phyloP scores from a whole-genome alignment of 1,140 invertebrate genomes.

The Cyphomyrmex costatus region DNA sequence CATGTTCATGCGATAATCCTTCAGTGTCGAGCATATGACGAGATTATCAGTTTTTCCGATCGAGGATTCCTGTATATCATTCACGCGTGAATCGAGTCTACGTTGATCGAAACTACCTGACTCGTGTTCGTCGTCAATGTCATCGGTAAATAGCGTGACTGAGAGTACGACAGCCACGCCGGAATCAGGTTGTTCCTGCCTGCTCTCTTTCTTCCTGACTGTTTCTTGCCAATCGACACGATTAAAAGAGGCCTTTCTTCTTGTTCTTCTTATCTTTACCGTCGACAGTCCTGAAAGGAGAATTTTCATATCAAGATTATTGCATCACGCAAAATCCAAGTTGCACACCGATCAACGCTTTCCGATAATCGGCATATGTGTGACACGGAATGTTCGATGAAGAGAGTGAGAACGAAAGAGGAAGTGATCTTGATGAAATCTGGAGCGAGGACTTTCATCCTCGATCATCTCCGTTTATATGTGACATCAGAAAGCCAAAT shows the following conservation, averaged over 20 bases:
- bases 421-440: conserved; percentile 2
- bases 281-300: conserved; percentile 87
- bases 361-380: neutral
- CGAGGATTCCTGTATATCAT: neutral
- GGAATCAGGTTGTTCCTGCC: neutral
- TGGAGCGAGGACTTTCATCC: neutral
- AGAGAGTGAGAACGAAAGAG: neutral
- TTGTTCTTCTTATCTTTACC: conserved; percentile 89
- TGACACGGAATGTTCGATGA: conserved; percentile 3
- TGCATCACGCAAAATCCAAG: neutral
- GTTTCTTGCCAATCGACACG: neutral
- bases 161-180: neutral
- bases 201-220: conserved; percentile 10
- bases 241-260: conserved; percentile 89
- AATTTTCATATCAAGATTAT: conserved; percentile 74
- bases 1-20: too few relatives aligned
- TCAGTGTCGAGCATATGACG: neutral
- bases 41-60: neutral
- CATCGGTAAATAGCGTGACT: neutral
- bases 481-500: neutral
- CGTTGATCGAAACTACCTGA: conserved; percentile 20
- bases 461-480: neutral
- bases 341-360: neutral
- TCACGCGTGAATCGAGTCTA: neutral
- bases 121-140: conserved; percentile 14